Base-by-base conservation (phyloP, 2,888 invertebrate species). In the Panopea generosa region DNA sequence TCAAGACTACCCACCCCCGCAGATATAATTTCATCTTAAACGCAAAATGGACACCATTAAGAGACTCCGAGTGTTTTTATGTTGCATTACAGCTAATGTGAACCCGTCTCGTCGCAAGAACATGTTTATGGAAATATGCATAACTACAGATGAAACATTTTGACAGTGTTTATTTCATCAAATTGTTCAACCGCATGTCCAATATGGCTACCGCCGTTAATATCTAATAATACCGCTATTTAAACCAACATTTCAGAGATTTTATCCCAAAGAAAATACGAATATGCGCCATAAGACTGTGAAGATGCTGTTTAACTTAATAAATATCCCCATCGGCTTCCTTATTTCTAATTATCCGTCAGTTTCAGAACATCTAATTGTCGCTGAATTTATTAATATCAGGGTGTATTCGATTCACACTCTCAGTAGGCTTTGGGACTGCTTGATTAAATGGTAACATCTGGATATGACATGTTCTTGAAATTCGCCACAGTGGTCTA, bases 401-500 rank as follows among this genome's bases (percentile, higher is more conserved):
- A n/a, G 71, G 67, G 62, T 59, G 60, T 56, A 61, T 65, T 76
- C 72, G 76, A 80, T 76, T 80, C 80, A 69, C 67, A 70, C 45
- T 65, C 61, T 57, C 71, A 22, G 65, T 60, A 43, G 53, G 72
- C 43, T 47, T 45, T 24, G 62, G 66, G 76, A 66, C 62, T 62
- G 63, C 76, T 80, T 80, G 73, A 80, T 80, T 80, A 80, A 76
- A 70, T 70, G 66, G 76, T 53, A 71, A 77, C 80, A 76, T 76
- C 80, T 80, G 80, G 67, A 56, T 38, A 22, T 80, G 80, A 80
- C 80, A 72, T 66, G 67, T 77, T 76, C 76, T 69, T 45, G 76
- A 72, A 76, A 72, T 68, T 80, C 75, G 62, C 75, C 61, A 63
- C 75, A 72, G 79, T 73, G 59, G 65, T 53, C 79, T 60, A 52